phyloP scores from a whole-genome alignment of 2,113 vertebrate species.

The Oreotrochilus melanogaster region DNA sequence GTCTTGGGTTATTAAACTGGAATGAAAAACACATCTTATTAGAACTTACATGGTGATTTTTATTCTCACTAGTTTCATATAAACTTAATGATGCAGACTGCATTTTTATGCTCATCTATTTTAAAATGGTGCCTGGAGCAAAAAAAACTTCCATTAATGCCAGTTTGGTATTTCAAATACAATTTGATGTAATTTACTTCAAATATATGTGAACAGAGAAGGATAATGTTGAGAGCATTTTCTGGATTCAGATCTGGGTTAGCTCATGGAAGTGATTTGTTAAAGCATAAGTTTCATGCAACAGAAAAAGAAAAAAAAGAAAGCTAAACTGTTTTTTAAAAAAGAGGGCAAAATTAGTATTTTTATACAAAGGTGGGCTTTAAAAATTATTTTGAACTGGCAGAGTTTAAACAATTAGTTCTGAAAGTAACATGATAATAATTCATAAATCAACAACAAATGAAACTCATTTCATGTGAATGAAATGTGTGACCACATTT shows the following conservation, averaged over 20 bases:
- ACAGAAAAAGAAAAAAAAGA: not conserved
- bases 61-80: constrained; percentile 89
- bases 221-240: constrained; percentile 80
- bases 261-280: constrained; percentile 77
- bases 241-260: constrained; percentile 77
- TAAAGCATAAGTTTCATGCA: constrained; percentile 70
- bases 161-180: constrained; percentile 90
- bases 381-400: not conserved
- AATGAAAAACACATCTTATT: constrained; percentile 91
- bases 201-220: constrained; percentile 86
- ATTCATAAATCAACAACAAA: constrained; percentile 34
- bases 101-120: constrained; percentile 89
- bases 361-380: not conserved
- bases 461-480: not conserved
- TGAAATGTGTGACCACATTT: not conserved
- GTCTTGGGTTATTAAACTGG: constrained; percentile 89
- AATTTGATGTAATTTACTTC: constrained; percentile 89
- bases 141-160: constrained; percentile 87
- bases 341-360: constrained; percentile 8
- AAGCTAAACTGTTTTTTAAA: constrained; percentile 33
- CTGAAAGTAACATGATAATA: not conserved
- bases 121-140: constrained; percentile 88
- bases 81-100: constrained; percentile 90
- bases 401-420: not conserved
- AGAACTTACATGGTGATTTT: constrained; percentile 90